phyloP scores from a whole-genome alignment of 2,888 invertebrate genomes.

The Heteromurus nitidus region DNA sequence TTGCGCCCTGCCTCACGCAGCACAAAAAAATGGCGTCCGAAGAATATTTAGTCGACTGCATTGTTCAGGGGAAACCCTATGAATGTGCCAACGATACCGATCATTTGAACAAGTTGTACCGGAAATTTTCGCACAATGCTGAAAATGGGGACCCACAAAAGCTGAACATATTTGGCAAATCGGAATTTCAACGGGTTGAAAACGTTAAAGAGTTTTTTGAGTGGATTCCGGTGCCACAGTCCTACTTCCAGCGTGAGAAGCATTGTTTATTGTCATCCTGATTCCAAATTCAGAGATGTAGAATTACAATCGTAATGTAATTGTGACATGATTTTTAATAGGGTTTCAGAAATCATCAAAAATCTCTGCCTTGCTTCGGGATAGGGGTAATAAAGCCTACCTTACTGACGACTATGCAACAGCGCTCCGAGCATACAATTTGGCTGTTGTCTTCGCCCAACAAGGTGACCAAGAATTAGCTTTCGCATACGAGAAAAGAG shows the following conservation, averaged over 20 bases:
- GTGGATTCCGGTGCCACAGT: conserved; percentile 51
- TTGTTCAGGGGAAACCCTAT: conserved; percentile 27
- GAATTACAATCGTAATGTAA: conserved; percentile 13
- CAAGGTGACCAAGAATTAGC: conserved; percentile 49
- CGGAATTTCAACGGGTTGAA: conserved; percentile 46
- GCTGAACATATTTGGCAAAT: conserved; percentile 39
- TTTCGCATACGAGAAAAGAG: conserved; percentile 63
- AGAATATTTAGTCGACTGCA: conserved; percentile 27
- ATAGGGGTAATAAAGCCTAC: conserved; percentile 31
- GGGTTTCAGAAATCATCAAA: conserved; percentile 55
- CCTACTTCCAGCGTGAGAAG: conserved; percentile 49
- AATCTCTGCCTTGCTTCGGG: conserved; percentile 33
- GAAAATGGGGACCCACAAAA: conserved; percentile 18
- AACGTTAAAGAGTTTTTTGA: conserved; percentile 47
- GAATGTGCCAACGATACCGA: conserved; percentile 22
- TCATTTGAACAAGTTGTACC: conserved; percentile 44
- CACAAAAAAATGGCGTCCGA: conserved; percentile 22
- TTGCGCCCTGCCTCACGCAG: too few relatives aligned
- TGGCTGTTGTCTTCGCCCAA: conserved; percentile 59
- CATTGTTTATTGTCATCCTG: neutral
- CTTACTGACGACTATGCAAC: conserved; percentile 26
- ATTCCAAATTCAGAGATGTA: too few relatives aligned
- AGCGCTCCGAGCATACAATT: conserved; percentile 63
- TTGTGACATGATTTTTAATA: conserved; percentile 12
- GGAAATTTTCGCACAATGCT: conserved; percentile 35